Base-by-base conservation (phyloP, 2,888 invertebrate genomes). In the Drosophila atripex region DNA sequence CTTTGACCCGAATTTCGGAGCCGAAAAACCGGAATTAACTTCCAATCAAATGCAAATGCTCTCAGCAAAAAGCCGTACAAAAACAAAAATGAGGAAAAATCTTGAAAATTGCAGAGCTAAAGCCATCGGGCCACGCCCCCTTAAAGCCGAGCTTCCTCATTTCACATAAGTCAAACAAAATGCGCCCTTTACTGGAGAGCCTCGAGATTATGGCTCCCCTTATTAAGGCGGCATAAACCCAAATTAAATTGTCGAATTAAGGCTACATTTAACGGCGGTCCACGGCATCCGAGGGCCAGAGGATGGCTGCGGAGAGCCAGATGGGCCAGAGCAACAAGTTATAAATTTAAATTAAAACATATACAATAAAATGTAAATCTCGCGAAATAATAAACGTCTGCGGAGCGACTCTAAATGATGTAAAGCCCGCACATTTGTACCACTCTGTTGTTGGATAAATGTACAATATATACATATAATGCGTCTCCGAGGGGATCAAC, bases 221-320 rank as follows among this genome's bases (percentile, higher is more conserved):
- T 70, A 85, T 82, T 82, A 80, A 65, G 82, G 85, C 57, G 57
- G 78, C 82, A 70, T 70, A 88, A 78, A 51, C 88, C 80, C 53
- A 84, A 84, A 84, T 84, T 84, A 88, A 86, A 84, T 83, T 84
- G 84, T 84, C 84, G 86, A 80, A 84, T 84, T 84, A 84, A 84
- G 83, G 65, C 73, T 71, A 82, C 78, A 73, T 71, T 86, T 78
- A 80, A 50, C 87, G 75, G 78, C 75, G 60, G 65, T 45, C 54
- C 56, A 43, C 38, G 35, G 63, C 49, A n/a, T 16, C 16, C 9
- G 28, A 51, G 2, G 57, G 9, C 46, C 5, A 23, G 21, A 23
- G 21, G 21, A 23, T 4, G 21, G 21, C 21, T 3, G 4, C 28
- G 21, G 4, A 28, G 8, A 14, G 23, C 23, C 43, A 41, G 18